Percentiles rank a stretch among this genome's conserved stretches.
Evolutionary conservation across 2,888 invertebrate genomes (phyloP).

Genomic region (Charanyca ferruginea): DNA sequence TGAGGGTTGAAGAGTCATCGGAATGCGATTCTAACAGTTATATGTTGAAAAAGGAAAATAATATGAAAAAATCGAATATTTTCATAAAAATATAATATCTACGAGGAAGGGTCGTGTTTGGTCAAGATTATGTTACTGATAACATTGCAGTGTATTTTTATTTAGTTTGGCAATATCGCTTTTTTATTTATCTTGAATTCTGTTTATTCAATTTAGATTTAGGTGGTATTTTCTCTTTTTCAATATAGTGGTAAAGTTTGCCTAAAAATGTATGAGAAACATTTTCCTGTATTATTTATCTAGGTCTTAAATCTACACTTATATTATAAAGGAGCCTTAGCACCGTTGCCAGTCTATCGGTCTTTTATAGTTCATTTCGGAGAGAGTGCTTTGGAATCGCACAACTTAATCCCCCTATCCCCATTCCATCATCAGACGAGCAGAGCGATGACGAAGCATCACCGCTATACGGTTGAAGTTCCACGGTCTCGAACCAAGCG

Average conservation of each 20-base stretch:
- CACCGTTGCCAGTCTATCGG: too few species aligned
- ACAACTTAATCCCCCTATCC: too few species aligned
- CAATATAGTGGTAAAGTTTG: too few species aligned
- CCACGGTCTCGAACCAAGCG: too few species aligned
- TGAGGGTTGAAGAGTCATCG: conserved; percentile 46
- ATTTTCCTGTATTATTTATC: background rate
- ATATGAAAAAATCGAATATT: conserved; percentile 47
- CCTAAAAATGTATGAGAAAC: background rate
- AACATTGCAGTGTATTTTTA: conserved; percentile 39
- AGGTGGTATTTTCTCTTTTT: background rate
- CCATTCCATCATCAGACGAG: too few species aligned
- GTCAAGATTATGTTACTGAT: conserved; percentile 38
- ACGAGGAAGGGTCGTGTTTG: conserved; percentile 51
- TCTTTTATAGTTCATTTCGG: too few species aligned
- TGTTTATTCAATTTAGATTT: conserved; percentile 12
- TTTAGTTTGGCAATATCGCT: conserved; percentile 22
- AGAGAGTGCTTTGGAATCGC: too few species aligned
- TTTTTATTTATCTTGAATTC: too few species aligned
- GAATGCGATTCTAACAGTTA: conserved; percentile 56
- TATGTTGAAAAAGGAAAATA: conserved; percentile 47
- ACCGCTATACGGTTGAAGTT: too few species aligned
- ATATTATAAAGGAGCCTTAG: too few species aligned
- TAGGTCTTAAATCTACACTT: too few species aligned
- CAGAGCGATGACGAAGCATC: too few species aligned
- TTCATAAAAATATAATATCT: conserved; percentile 52